Evolutionary conservation across 37 sponge, comb jelly and placozoan species (phyloP), one percentile per base, ranked within the genome.

Genomic region (Hexactinellida sp.): DNA sequence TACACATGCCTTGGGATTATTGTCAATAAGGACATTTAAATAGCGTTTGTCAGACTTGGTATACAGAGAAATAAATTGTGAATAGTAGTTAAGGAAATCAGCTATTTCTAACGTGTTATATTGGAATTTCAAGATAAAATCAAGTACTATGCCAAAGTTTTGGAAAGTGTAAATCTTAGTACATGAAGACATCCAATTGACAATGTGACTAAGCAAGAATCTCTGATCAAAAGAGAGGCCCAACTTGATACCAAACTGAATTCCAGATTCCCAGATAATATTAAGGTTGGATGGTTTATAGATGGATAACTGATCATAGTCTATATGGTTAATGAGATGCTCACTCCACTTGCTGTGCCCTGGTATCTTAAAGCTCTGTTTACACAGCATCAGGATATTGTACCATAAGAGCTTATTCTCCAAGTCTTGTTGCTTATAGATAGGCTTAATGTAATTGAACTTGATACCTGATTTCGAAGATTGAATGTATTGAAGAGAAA

Each of bases 171-270:
- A 63, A 25, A 23, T 25, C 3, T 63, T 28, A 1, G 5, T 32
- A 7, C 34, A 21, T 10, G 76, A 10, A 32, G 76, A 63, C 13
- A 63, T 23, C 34, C 25, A 32, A 21, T 23, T 63, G 19, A 63
- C 5, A 10, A 63, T 1, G 34, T 10, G 1, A n/a, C 28, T 25
- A 7, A 63, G 34, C 13, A 63, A 63, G 76, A 63, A 63, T 63
- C 76, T 63, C 13, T 63, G 76, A 21, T 63, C 76, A 23, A 63
- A 63, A 63, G 76, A 63, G 76, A 63, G 76, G 13, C 76, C 76
- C 30, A 63, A n/a, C 5, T 63, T 63, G 3, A 63, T 10, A 25
- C 76, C 76, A 63, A 63, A 63, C 76, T 63, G 28, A 63, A 63
- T 63, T 21, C 76, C 76, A 63, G 5, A 63, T n/a, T 25, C 76